Conservation (phyloP, 2,888 invertebrate genomes). For the Eilema sororculum region DNA sequence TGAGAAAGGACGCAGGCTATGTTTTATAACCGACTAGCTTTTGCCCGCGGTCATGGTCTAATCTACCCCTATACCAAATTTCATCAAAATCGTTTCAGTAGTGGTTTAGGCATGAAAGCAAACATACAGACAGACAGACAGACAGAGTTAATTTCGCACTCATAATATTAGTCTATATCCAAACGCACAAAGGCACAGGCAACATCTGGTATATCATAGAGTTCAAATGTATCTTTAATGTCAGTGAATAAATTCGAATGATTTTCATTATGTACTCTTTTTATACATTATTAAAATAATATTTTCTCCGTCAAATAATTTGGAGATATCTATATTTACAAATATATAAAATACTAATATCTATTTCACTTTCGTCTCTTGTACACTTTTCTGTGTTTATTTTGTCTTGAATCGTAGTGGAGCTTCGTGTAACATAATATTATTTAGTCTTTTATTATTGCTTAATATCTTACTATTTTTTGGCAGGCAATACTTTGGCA, state of each 20-base stretch:
- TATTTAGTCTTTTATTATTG: not conserved
- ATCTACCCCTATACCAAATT: too few species aligned
- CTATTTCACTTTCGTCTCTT: not conserved
- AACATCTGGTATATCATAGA: not conserved
- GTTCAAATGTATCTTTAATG: not conserved
- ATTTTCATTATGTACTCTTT: not conserved
- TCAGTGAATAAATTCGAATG: not conserved
- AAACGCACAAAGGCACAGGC: too few species aligned
- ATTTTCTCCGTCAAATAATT: not conserved
- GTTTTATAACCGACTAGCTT: too few species aligned
- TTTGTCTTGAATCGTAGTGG: slow-evolving; percentile 1
- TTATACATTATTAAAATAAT: not conserved
- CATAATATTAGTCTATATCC: too few species aligned
- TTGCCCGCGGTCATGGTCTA: too few species aligned
- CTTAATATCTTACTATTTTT: slow-evolving; percentile 1
- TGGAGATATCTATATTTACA: not conserved
- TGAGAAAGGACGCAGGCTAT: too few species aligned
- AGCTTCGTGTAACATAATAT: not conserved
- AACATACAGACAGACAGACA: too few species aligned
- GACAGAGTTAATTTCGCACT: too few species aligned
- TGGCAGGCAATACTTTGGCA: not conserved
- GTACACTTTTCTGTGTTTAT: not conserved
- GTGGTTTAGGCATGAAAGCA: too few species aligned
- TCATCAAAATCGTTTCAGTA: too few species aligned
- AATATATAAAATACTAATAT: not conserved